Percentiles rank a stretch among this genome's conserved stretches.
Evolutionary conservation across 2,888 invertebrate genomes (phyloP).

Genomic region (Octonoba sinensis): DNA sequence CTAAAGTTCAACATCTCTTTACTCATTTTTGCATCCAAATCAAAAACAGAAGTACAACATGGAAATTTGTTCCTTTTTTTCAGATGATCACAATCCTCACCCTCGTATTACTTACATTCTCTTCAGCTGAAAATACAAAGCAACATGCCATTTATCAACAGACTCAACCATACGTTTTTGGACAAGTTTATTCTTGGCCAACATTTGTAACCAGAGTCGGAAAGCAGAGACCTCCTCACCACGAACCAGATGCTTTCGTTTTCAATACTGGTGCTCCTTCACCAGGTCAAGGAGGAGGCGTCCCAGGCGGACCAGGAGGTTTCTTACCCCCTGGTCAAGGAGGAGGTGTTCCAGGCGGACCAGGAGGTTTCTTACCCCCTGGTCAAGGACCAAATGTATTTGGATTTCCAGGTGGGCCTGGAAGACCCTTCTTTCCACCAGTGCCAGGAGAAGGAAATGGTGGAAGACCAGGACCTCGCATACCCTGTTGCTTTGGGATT

Average conservation of each 20-base stretch:
- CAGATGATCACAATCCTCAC: neutral
- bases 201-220: conserved; percentile 19
- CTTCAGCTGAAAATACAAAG: neutral
- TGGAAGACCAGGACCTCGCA: neutral
- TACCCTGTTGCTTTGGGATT: neutral
- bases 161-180: too few species aligned
- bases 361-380: conserved; percentile 1
- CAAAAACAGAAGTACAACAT: too few species aligned
- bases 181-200: conserved; percentile 6
- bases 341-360: conserved; percentile 24
- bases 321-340: neutral
- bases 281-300: neutral
- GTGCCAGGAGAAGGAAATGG: neutral
- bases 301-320: conserved; percentile 1
- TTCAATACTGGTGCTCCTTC: conserved; percentile 12
- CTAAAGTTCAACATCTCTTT: too few species aligned
- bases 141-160: too few species aligned
- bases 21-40: too few species aligned
- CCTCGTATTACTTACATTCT: neutral
- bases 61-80: neutral
- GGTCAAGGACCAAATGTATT: conserved; percentile 1
- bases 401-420: conserved; percentile 8
- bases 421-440: neutral
- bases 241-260: conserved; percentile 47
- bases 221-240: conserved; percentile 49